phyloP scores from a whole-genome alignment of 2,113 vertebrate genomes.

The Sceloporus undulatus region DNA sequence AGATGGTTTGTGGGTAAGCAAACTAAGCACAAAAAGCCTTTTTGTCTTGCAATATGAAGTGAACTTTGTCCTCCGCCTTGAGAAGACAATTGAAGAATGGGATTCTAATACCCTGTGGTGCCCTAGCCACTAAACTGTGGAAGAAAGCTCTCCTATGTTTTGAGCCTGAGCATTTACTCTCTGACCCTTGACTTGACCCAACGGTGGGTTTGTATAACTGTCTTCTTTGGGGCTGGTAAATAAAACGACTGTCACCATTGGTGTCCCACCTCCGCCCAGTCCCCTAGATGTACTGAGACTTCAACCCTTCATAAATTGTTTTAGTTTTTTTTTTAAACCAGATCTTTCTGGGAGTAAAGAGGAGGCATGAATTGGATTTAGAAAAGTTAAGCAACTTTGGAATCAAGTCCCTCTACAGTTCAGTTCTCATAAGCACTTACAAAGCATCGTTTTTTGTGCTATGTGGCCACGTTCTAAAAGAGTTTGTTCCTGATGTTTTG shows the following conservation, averaged over 20 bases:
- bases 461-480: too few species aligned
- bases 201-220: neutral
- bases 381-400: neutral
- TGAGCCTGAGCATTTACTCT: neutral
- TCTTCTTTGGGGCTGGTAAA: neutral
- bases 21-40: conserved; percentile 28
- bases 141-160: neutral
- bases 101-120: neutral
- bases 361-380: too few species aligned
- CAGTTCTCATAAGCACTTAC: neutral
- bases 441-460: too few species aligned
- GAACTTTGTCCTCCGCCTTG: conserved; percentile 30
- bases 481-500: too few species aligned
- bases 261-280: too few species aligned
- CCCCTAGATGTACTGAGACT: neutral
- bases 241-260: neutral
- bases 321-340: neutral
- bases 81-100: conserved; percentile 12
- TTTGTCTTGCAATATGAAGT: conserved; percentile 43
- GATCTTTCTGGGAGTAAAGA: neutral
- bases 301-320: neutral
- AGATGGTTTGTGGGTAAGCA: neutral
- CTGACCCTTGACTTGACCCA: neutral
- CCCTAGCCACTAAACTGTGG: neutral
- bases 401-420: neutral